Conservation (phyloP, 2,888 invertebrate species). For the Notocelia uddmanniana region DNA sequence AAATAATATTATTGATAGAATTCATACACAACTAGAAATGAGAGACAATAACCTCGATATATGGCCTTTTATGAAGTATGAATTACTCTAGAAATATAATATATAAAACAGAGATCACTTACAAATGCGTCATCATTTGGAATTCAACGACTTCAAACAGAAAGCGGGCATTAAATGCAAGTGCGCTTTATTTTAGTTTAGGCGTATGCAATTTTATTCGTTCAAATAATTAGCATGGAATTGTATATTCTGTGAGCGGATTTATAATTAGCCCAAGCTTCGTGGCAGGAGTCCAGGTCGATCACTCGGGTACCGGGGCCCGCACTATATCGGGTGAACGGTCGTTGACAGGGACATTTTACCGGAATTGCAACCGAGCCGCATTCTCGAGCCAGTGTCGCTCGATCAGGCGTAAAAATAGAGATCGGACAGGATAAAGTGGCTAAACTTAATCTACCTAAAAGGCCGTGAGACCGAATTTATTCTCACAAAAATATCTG, state of each 20-base stretch:
- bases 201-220: slow-evolving; percentile 65
- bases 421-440: slow-evolving; percentile 45
- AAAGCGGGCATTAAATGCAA: slow-evolving; percentile 61
- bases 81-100: slow-evolving; percentile 12
- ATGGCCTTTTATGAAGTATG: slow-evolving; percentile 2
- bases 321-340: slow-evolving; percentile 76
- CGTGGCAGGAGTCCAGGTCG: slow-evolving; percentile 83
- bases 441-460: slow-evolving; percentile 42
- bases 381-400: slow-evolving; percentile 56
- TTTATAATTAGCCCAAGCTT: slow-evolving; percentile 78
- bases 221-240: slow-evolving; percentile 67
- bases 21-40: slow-evolving; percentile 28
- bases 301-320: slow-evolving; percentile 81
- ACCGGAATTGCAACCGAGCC: slow-evolving; percentile 67
- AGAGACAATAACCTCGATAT: not conserved
- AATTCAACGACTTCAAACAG: slow-evolving; percentile 50
- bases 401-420: slow-evolving; percentile 47
- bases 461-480: slow-evolving; percentile 41
- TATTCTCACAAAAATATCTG: slow-evolving; percentile 38
- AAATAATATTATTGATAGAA: slow-evolving; percentile 26
- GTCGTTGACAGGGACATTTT: slow-evolving; percentile 80
- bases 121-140: slow-evolving; percentile 54
- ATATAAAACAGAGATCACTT: slow-evolving; percentile 11
- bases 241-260: slow-evolving; percentile 66
- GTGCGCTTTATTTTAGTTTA: slow-evolving; percentile 60